These are phyloP conservation scores for Pseudorhombus dupliciocellatus DNA, from an alignment of 2,113 vertebrate species.

Conservation along the genomic window DNA sequence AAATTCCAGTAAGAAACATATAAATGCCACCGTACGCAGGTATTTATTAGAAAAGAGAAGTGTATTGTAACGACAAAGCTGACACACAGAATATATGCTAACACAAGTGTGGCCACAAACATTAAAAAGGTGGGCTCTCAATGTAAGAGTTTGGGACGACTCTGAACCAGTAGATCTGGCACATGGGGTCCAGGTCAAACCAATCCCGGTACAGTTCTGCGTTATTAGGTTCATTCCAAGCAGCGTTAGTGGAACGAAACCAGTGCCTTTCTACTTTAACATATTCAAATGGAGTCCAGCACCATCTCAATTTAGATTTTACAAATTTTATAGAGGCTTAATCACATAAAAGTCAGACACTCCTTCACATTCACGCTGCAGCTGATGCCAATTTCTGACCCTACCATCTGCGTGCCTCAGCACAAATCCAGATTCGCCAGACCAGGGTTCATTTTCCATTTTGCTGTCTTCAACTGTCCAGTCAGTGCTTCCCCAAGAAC, in stretches of 20 bases:
- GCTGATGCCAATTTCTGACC: background rate
- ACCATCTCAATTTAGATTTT: background rate
- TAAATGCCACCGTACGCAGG: too few relatives aligned
- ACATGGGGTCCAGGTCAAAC: background rate
- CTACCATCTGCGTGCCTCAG: background rate
- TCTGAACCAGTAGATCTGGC: too few relatives aligned
- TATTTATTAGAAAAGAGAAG: too few relatives aligned
- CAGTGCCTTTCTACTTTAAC: background rate
- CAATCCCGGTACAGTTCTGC: background rate
- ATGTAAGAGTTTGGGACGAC: too few relatives aligned
- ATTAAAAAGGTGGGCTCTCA: too few relatives aligned
- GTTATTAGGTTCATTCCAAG: background rate
- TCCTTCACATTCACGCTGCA: background rate
- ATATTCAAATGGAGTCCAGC: background rate
- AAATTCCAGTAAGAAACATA: too few relatives aligned
- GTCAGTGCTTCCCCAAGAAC: background rate
- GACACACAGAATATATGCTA: too few relatives aligned
- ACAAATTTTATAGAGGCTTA: background rate
- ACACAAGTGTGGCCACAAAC: too few relatives aligned
- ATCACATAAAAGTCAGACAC: background rate
- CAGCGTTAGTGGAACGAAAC: background rate
- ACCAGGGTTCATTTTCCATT: background rate
- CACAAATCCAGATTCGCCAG: background rate
- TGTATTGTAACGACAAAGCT: too few relatives aligned
- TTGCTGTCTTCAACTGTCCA: background rate